A percentile compares a stretch with the other conserved stretches of the same genome.
Conservation (phyloP, 2,888 invertebrate genomes). For the Ormyrus labotus region DNA sequence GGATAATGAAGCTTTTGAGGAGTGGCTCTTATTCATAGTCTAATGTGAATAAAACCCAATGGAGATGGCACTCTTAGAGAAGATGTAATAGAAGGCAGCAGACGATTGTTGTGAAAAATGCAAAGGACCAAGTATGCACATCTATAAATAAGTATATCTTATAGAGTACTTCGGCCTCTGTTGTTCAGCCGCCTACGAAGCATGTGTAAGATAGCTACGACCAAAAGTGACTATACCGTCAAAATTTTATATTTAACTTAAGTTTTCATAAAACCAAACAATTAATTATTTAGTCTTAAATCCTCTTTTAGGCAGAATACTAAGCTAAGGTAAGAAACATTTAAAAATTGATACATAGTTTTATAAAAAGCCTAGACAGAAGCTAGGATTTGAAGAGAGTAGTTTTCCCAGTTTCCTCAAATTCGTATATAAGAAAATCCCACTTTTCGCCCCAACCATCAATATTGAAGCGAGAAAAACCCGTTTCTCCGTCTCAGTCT, state of each 20-base stretch:
- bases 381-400: too few relatives aligned
- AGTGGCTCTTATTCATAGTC: constrained; percentile 2
- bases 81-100: neutral
- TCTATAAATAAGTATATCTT: too few relatives aligned
- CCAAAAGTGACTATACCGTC: too few relatives aligned
- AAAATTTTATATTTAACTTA: neutral
- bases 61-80: neutral
- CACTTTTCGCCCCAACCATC: constrained; percentile 22
- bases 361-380: too few relatives aligned
- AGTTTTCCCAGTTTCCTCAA: too few relatives aligned
- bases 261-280: neutral
- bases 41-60: constrained; percentile 17
- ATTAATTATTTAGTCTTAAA: too few relatives aligned
- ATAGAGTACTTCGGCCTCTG: too few relatives aligned
- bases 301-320: too few relatives aligned
- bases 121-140: neutral
- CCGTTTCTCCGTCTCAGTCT: constrained; percentile 45
- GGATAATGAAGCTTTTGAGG: constrained; percentile 46
- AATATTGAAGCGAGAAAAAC: constrained; percentile 33
- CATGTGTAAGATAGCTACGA: too few relatives aligned
- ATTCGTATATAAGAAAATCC: neutral
- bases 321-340: too few relatives aligned
- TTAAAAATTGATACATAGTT: too few relatives aligned
- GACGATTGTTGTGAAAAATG: neutral
- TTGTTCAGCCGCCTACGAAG: too few relatives aligned